phyloP scores from a whole-genome alignment of 1,140 invertebrate genomes.

The Macrosteles quadrilineatus region DNA sequence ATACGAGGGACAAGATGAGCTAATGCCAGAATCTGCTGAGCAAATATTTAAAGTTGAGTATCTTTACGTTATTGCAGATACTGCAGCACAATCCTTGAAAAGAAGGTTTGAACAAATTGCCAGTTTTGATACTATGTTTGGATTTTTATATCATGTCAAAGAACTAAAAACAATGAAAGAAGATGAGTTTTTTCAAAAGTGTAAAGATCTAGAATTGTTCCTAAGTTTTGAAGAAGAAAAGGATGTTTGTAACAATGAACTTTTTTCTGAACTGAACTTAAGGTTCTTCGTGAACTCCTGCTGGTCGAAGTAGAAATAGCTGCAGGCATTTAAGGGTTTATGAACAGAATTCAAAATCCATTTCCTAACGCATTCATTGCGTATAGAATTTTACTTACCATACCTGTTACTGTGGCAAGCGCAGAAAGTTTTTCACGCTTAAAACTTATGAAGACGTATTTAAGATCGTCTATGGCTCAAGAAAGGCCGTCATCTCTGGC shows the following conservation, averaged over 20 bases:
- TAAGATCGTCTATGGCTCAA: constrained; percentile 11
- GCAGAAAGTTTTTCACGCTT: not conserved
- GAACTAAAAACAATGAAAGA: too few species aligned
- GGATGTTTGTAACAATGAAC: not conserved
- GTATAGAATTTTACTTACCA: not conserved
- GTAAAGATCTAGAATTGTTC: constrained; percentile 3
- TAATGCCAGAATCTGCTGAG: constrained; percentile 7
- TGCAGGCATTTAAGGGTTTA: not conserved
- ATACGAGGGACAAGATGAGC: constrained; percentile 24
- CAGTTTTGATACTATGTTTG: constrained; percentile 1
- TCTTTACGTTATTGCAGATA: constrained; percentile 15
- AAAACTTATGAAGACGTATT: constrained; percentile 12
- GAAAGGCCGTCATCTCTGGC: constrained; percentile 9
- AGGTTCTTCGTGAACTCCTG: not conserved
- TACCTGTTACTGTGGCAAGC: constrained; percentile 7
- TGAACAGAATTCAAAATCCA: constrained; percentile 18
- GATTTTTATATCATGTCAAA: constrained; percentile 27
- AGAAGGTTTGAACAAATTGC: constrained; percentile 23
- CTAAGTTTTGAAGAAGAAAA: not conserved
- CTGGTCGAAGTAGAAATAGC: not conserved
- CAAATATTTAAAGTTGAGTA: constrained; percentile 29
- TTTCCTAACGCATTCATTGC: not conserved
- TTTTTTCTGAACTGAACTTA: not conserved
- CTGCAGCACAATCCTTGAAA: not conserved
- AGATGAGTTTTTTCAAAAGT: constrained; percentile 1